phyloP scores from a whole-genome alignment of 2,888 invertebrate species.

The Chrysolina americana region DNA sequence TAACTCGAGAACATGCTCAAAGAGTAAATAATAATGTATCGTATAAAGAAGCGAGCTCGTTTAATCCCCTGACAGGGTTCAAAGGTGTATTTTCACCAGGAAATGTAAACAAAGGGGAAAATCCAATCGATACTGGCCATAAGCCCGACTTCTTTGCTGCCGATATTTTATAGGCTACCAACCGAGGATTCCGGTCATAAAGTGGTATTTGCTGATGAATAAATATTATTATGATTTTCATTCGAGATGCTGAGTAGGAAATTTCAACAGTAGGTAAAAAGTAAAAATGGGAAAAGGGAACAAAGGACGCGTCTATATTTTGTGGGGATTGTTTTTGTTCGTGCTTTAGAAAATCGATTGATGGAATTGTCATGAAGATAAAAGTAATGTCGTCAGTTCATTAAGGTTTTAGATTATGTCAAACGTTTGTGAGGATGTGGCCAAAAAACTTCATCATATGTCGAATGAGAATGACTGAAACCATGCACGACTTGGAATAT shows the following conservation, averaged over 20 bases:
- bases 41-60: constrained; percentile 11
- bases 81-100: constrained; percentile 10
- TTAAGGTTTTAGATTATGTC: too few species aligned
- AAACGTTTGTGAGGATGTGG: too few species aligned
- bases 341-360: too few species aligned
- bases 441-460: too few species aligned
- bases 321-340: too few species aligned
- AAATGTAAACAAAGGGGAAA: constrained; percentile 24
- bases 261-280: too few species aligned
- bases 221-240: neutral
- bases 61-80: constrained; percentile 13
- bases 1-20: neutral
- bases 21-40: constrained; percentile 19
- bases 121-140: constrained; percentile 12
- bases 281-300: too few species aligned
- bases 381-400: too few species aligned
- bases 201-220: neutral
- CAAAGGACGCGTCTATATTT: too few species aligned
- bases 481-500: too few species aligned
- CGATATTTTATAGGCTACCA: neutral
- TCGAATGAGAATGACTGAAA: too few species aligned
- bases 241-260: neutral
- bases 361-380: too few species aligned
- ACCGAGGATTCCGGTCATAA: neutral
- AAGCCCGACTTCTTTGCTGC: constrained; percentile 4